A percentile compares a stretch with the other conserved stretches of the same genome.
Conservation (phyloP, 2,797 vertebrate species). For the Arremon aurantiirostris region DNA sequence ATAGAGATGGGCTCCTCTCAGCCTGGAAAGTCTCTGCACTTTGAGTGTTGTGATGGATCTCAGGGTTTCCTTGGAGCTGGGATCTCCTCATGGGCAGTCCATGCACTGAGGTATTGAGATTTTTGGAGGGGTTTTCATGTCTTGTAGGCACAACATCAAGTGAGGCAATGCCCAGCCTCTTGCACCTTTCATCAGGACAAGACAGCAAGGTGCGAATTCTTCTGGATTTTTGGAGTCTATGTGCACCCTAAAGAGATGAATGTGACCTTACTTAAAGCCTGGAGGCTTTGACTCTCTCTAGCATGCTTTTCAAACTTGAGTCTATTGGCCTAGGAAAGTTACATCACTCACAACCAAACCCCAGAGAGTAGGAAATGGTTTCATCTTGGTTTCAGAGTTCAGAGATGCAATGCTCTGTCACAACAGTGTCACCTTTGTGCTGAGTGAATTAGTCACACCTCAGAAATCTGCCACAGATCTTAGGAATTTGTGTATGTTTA, state of each 20-base stretch:
- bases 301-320: background rate
- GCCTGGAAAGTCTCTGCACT: background rate
- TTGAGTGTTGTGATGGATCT: fast-evolving
- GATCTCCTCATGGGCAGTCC: fast-evolving
- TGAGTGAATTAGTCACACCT: background rate
- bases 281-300: background rate
- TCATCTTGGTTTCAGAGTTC: background rate
- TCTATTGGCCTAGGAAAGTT: background rate
- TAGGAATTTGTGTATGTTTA: background rate
- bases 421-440: background rate
- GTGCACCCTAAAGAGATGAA: background rate
- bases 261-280: background rate
- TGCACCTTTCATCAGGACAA: fast-evolving
- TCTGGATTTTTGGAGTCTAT: fast-evolving
- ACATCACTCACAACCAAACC: background rate
- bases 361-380: background rate
- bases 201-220: background rate
- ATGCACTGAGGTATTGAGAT: fast-evolving
- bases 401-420: background rate
- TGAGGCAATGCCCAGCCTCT: background rate
- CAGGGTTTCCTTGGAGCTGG: background rate
- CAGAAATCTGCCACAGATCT: background rate
- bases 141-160: too few species aligned
- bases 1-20: background rate
- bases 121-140: background rate